A percentile compares a stretch with the other conserved stretches of the same genome.
Conservation (phyloP, 2,113 vertebrate species). For the Solenodon paradoxus region DNA sequence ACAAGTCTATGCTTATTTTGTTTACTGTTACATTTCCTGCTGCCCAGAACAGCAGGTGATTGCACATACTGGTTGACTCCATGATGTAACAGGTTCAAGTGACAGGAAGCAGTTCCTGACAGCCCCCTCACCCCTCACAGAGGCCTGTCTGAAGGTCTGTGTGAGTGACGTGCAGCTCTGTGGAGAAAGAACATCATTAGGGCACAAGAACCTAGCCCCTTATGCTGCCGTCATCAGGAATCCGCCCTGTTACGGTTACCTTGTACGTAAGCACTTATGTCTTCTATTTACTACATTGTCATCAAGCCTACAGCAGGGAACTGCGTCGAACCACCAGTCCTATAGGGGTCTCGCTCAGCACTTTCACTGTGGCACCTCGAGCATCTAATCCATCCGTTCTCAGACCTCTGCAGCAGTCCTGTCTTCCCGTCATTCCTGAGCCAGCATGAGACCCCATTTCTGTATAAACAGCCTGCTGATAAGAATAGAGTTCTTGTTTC, state of each 20-base stretch:
- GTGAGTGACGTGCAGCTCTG: neutral
- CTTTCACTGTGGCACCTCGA: rapidly evolving
- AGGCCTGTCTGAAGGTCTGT: neutral
- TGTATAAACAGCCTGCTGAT: neutral
- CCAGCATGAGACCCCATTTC: neutral
- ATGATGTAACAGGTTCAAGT: neutral
- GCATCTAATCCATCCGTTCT: neutral
- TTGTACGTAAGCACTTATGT: neutral
- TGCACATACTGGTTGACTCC: neutral
- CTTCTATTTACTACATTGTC: neutral
- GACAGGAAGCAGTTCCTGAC: neutral
- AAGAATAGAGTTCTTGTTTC: neutral
- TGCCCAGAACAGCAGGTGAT: neutral
- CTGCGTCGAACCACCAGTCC: neutral
- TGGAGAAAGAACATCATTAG: neutral
- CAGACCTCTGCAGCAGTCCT: neutral
- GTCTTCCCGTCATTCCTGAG: neutral
- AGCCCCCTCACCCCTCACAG: neutral
- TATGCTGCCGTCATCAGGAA: neutral
- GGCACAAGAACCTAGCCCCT: neutral
- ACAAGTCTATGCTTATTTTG: neutral
- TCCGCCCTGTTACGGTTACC: neutral
- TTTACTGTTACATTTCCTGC: neutral
- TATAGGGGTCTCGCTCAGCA: too few species aligned
- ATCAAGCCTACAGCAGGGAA: neutral